Conservation (phyloP, 2,797 vertebrate genomes). For the Coregonus sp. region DNA sequence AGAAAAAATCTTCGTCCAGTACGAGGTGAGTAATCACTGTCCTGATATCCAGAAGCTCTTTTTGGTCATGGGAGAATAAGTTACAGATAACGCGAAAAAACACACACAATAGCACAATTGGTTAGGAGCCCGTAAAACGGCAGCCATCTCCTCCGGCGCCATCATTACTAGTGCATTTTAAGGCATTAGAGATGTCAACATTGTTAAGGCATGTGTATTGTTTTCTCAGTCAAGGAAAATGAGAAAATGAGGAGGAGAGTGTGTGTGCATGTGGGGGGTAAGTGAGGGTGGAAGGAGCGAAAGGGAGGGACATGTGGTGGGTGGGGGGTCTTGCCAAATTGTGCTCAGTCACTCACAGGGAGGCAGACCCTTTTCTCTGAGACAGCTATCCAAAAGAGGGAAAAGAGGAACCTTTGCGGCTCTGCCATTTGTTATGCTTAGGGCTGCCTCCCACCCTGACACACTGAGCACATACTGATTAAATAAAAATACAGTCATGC, state of each 20-base stretch:
- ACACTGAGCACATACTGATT: slow-evolving; percentile 43
- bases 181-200: slow-evolving; percentile 81
- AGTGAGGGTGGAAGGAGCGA: slow-evolving; percentile 35
- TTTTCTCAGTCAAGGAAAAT: slow-evolving; percentile 82
- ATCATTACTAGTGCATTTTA: slow-evolving; percentile 73
- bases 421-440: slow-evolving; percentile 68
- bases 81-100: too few species aligned
- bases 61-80: too few species aligned
- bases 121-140: too few species aligned
- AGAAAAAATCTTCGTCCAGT: too few species aligned
- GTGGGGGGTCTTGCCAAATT: slow-evolving; percentile 54
- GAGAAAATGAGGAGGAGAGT: slow-evolving; percentile 65
- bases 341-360: slow-evolving; percentile 59
- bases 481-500: slow-evolving; percentile 24
- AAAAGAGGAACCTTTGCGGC: slow-evolving; percentile 52
- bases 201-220: slow-evolving; percentile 79
- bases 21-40: too few species aligned
- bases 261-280: slow-evolving; percentile 28
- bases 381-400: slow-evolving; percentile 68
- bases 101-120: too few species aligned
- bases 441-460: slow-evolving; percentile 37
- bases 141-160: too few species aligned
- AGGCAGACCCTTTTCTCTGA: slow-evolving; percentile 55
- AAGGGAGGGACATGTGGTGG: background rate
- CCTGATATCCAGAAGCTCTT: too few species aligned